Evolutionary conservation across 2,113 vertebrate species (phyloP), one percentile per base, ranked within the genome.

Genomic region (Leucoraja erinaceus): DNA sequence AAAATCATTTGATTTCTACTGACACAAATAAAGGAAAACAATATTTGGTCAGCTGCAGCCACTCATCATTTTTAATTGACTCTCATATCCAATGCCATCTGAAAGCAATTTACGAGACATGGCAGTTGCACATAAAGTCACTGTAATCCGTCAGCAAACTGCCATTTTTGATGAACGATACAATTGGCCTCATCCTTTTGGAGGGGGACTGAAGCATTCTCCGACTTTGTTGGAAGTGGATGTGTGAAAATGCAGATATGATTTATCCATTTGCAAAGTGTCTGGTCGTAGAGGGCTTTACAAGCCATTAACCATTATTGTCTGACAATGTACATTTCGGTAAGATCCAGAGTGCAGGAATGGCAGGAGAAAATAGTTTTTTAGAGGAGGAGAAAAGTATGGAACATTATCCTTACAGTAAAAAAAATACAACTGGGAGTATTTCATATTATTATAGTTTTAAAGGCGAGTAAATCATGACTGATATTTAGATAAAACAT

Each of bases 41-140:
- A 77, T 77, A 77, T 77, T 77, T 33, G 10, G 76, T 77, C 76
- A 77, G 76, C 76, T 77, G 76, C 76, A 77, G n/a, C n/a, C 76
- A 77, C 11, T 77, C 3, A 77, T 77, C 33, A 77, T 33, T 33
- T 77, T 77, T 77, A 76, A 76, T 76, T 76, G 74, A n/a, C 74
- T 76, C 25, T 10, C 74, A n/a, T 76, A 77, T 33, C n/a, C 76
- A 77, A 77, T 33, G 31, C 76, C 11, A 75, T n/a, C 28, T 33
- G 76, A 77, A 77, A 77, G 76, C 76, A 77, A 77, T 77, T 76
- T 76, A 31, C 33, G 31, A 77, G 31, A 77, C 76, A 77, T 33
- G 76, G 33, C 76, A 77, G n/a, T 77, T 77, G 76, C 76, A 77
- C n/a, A 12, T 77, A 77, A 72, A 77, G 76, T 31, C 76, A 33